Conservation (phyloP, 2,113 vertebrate species). For the Phylloscopus trochilus region DNA sequence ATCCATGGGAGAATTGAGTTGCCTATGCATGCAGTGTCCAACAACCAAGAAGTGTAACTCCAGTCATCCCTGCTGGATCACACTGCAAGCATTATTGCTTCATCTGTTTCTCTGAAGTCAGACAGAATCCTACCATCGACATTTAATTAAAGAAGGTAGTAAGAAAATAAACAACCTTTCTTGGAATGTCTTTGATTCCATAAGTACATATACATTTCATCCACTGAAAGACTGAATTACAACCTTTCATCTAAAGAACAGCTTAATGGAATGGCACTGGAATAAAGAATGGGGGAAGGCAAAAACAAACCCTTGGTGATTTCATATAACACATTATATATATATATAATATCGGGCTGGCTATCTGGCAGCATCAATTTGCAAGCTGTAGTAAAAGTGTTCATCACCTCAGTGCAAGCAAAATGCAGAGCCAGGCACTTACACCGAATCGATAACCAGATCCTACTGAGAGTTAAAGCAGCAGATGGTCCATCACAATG, state of each 20-base stretch:
- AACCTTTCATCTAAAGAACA: slow-evolving; percentile 30
- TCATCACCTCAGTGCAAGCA: background rate
- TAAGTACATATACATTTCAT: slow-evolving; percentile 21
- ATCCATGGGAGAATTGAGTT: background rate
- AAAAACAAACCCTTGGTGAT: slow-evolving; percentile 21
- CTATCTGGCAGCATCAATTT: slow-evolving; percentile 42
- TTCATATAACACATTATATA: slow-evolving; percentile 28
- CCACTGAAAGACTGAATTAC: slow-evolving; percentile 36
- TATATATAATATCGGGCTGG: background rate
- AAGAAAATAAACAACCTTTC: slow-evolving; percentile 49
- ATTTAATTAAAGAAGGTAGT: slow-evolving; percentile 47
- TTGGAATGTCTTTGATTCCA: slow-evolving; percentile 50
- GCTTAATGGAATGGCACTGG: slow-evolving; percentile 30
- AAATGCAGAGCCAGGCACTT: slow-evolving; percentile 9
- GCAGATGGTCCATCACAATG: background rate
- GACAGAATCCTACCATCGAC: background rate
- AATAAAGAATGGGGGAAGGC: background rate
- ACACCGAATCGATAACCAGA: slow-evolving; percentile 12
- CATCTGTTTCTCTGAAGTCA: background rate
- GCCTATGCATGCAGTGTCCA: background rate
- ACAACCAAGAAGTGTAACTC: background rate
- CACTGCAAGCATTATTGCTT: background rate
- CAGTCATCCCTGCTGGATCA: background rate
- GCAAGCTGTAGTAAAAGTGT: background rate
- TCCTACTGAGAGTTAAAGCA: background rate